phyloP scores from a whole-genome alignment of 2,797 vertebrate genomes.

The Lithobates pipiens region DNA sequence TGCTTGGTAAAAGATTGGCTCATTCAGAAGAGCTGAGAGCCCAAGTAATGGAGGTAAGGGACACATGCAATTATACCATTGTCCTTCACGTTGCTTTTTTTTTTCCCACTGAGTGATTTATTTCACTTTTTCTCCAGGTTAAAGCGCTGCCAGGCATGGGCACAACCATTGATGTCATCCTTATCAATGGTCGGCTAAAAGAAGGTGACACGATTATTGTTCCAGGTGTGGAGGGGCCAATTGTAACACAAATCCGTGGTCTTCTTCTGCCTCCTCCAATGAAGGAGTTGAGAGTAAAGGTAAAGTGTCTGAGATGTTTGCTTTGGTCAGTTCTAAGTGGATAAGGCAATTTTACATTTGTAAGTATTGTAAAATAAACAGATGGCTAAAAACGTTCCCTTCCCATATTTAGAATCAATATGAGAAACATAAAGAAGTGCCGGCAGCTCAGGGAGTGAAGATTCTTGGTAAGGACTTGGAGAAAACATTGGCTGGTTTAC shows the following conservation, averaged over 20 bases:
- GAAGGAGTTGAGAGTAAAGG: conserved; percentile 96
- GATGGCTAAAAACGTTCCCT: background rate
- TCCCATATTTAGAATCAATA: conserved; percentile 84
- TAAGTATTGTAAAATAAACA: too few relatives aligned
- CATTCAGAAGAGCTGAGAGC: conserved; percentile 94
- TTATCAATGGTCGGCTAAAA: conserved; percentile 90
- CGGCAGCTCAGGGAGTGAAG: conserved; percentile 93
- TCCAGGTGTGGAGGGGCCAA: conserved; percentile 95
- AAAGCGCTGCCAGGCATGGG: conserved; percentile 98
- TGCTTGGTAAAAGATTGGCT: conserved; percentile 91
- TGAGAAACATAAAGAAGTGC: conserved; percentile 96
- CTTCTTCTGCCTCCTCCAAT: conserved; percentile 93
- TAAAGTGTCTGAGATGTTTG: conserved; percentile 63
- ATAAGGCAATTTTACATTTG: background rate
- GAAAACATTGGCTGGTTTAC: conserved; percentile 92
- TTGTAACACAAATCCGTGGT: conserved; percentile 96
- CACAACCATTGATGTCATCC: conserved; percentile 96
- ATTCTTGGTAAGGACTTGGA: conserved; percentile 97
- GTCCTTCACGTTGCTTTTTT: background rate
- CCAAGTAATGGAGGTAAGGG: conserved; percentile 97
- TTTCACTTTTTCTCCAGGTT: conserved; percentile 77
- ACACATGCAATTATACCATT: too few relatives aligned
- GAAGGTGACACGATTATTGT: conserved; percentile 97
- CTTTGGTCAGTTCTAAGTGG: background rate
- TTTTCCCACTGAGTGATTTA: background rate